These are phyloP conservation scores for Alviniconcha strummeri DNA, from an alignment of 2,888 invertebrate species.

Conservation along the genomic window DNA sequence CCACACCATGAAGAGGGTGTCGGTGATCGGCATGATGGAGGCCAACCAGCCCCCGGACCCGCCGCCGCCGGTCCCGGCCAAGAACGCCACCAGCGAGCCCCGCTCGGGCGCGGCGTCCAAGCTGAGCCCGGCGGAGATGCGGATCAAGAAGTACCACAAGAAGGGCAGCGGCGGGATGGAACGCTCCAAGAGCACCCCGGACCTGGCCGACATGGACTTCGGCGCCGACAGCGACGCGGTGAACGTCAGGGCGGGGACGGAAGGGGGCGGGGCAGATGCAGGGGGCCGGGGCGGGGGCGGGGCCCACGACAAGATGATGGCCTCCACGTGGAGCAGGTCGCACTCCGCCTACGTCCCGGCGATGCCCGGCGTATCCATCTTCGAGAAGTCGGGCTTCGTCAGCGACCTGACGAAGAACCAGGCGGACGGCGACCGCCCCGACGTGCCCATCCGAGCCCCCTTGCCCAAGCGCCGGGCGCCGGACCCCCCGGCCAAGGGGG, in stretches of 20 bases:
- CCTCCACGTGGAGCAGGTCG: slow-evolving; percentile 35
- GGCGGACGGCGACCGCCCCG: slow-evolving; percentile 41
- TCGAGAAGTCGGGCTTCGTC: not conserved
- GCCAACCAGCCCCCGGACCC: slow-evolving; percentile 35
- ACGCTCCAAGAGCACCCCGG: slow-evolving; percentile 62
- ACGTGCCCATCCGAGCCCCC: slow-evolving; percentile 50
- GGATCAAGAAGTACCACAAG: slow-evolving; percentile 57
- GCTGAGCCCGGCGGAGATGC: slow-evolving; percentile 56
- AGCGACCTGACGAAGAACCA: not conserved
- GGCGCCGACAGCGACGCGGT: slow-evolving; percentile 27
- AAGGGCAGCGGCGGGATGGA: slow-evolving; percentile 52
- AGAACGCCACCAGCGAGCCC: slow-evolving; percentile 25
- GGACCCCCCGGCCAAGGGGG: slow-evolving; percentile 48
- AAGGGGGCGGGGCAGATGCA: not conserved
- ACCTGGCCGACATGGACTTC: slow-evolving; percentile 45
- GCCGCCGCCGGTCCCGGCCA: slow-evolving; percentile 33
- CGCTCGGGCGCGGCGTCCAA: slow-evolving; percentile 41
- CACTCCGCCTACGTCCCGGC: slow-evolving; percentile 18
- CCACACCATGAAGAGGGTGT: slow-evolving; percentile 73
- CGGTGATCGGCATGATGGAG: slow-evolving; percentile 59
- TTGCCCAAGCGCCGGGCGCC: slow-evolving; percentile 53
- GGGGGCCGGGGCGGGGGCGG: not conserved
- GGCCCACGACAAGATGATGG: not conserved
- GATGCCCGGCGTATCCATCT: not conserved
- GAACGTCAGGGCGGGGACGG: not conserved